These are phyloP conservation scores for Podarcis lilfordi DNA, from an alignment of 2,797 vertebrate species.

Conservation along the genomic window DNA sequence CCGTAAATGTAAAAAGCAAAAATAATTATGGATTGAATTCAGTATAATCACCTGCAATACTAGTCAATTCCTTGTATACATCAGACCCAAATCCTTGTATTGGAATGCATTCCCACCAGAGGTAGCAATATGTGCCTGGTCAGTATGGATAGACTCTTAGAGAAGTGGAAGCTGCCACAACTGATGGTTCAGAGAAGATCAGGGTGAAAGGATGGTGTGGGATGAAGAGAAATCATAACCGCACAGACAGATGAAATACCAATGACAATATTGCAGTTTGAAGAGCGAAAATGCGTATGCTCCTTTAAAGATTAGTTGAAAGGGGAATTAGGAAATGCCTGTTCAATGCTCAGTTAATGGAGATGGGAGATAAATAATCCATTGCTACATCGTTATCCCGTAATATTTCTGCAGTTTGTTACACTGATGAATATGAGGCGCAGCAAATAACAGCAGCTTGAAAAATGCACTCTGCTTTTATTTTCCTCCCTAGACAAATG, in stretches of 20 bases:
- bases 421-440: conserved; percentile 14
- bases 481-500: conserved; percentile 60
- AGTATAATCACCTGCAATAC: too few species aligned
- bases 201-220: background rate
- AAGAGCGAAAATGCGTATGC: conserved; percentile 39
- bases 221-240: background rate
- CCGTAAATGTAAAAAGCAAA: too few species aligned
- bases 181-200: background rate
- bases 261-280: conserved; percentile 11
- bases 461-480: conserved; percentile 37
- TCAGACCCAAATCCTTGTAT: too few species aligned
- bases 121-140: too few species aligned
- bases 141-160: too few species aligned
- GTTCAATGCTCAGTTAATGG: conserved; percentile 44
- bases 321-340: conserved; percentile 54
- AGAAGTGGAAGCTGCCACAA: too few species aligned
- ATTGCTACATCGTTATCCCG: background rate
- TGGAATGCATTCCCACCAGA: too few species aligned
- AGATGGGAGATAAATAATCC: conserved; percentile 13
- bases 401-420: conserved; percentile 37
- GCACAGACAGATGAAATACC: background rate
- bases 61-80: too few species aligned
- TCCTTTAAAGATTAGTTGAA: conserved; percentile 32
- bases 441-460: conserved; percentile 14
- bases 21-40: too few species aligned